Base-by-base conservation (phyloP, 2,888 invertebrate genomes). In the Tachystola acroxantha region DNA sequence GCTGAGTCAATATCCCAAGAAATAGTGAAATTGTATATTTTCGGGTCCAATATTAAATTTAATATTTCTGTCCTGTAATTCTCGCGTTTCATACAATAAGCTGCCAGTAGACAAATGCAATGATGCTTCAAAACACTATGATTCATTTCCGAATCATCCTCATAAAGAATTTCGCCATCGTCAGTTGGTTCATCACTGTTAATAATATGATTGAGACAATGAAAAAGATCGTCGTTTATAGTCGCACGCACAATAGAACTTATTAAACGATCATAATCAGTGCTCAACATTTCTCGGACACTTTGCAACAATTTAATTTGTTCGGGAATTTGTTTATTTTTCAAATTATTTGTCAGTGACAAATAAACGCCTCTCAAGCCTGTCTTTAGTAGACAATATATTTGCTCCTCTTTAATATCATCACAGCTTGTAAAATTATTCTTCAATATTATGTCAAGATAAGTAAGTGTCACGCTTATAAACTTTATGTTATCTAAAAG, bases 31-130 rank as follows among this genome's bases (percentile, higher is more conserved):
- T 74, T 68, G 37, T 79, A 87, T 10, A 74, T 44, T 39, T 67
- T 66, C 1, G 61, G 53, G 40, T 81, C 70, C 10, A 86, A 50
- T 34, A 88, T 67, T 14, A 78, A 57, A 25, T 74, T 70, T 1
- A 81, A 46, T 42, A 85, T 50, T 45, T 84, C 81, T 7, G 68
- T 62, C 25, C 74, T 67, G 40, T 71, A 77, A 27, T 59, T 57
- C 2, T 60, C 61, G 4, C 50, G 42, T 36, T 63, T 63, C 35
- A 63, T 67, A 45, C 84, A 82, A 48, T 78, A 86, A 2, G 75
- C 70, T 4, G 81, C 74, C 7, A 87, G 52, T 6, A 77, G 46
- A 34, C 62, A 59, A 4, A 80, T 57, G 39, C 76, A 71, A 32
- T 69, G 63, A 34, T 72, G 68, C 51, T 74, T 84, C 16, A 82